Base-by-base conservation (phyloP, 2,888 invertebrate species). In the Drosophila crucigera region DNA sequence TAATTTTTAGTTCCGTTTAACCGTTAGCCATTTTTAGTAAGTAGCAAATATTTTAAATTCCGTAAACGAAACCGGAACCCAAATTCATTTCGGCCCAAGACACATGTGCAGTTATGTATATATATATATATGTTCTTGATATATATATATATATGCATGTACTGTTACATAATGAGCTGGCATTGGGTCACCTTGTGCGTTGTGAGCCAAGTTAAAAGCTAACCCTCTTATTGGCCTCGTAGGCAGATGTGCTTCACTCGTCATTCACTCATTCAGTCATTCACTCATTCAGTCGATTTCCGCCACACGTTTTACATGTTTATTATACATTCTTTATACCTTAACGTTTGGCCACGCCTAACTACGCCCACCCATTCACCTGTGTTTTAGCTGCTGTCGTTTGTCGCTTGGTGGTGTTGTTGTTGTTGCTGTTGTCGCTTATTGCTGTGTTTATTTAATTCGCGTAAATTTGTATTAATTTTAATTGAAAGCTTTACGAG, bases 401-500 rank as follows among this genome's bases (percentile, higher is more conserved):
- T 47, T 31, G 54, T 41, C 53, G 58, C 50, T 52, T 35, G 35
- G 31, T 31, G 31, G 2, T 31, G 9, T 31, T 31, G 31, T 31
- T 31, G 9, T 9, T 31, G 31, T 9, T 31, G 31, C 28, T 52
- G 50, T 61, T 55, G 54, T 50, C 53, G 60, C 49, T 54, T 35
- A 14, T 22, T 25, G 39, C 69, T 56, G 78, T 86, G 87, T 84
- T 87, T 86, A 84, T 89, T 89, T 86, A 89, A 89, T 87, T 89
- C 80, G 74, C 78, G 90, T 86, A 84, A 80, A 86, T 88, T 88
- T 89, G 84, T 89, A 86, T 86, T 86, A 89, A 89, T 89, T 89
- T 89, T 89, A 86, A 86, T 89, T 86, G 90, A 89, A 86, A 89
- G 90, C 90, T 86, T 89, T 86, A 88, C 85, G 88, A 80, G 73